phyloP scores from a whole-genome alignment of 2,113 vertebrate species.

The Eira barbara region DNA sequence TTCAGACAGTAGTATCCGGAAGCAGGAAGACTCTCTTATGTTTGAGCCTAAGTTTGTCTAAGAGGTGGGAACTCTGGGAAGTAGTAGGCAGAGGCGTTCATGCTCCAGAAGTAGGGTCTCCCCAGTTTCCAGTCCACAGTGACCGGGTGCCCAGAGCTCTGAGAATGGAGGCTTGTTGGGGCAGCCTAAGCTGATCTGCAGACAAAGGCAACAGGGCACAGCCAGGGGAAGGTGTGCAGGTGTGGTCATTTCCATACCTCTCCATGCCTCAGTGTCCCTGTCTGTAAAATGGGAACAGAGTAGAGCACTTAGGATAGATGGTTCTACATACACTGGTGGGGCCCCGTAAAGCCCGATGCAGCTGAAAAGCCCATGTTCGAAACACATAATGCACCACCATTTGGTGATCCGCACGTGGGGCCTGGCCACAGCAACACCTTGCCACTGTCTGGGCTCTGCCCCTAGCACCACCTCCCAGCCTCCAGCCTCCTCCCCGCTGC shows the following conservation, averaged over 20 bases:
- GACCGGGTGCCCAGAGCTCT: not conserved
- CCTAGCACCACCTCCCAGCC: not conserved
- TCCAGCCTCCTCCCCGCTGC: not conserved
- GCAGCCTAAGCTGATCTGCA: not conserved
- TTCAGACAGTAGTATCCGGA: not conserved
- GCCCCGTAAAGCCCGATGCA: not conserved
- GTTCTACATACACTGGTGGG: not conserved
- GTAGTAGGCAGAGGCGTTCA: not conserved
- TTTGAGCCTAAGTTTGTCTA: not conserved
- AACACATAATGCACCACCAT: fast-evolving
- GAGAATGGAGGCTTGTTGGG: not conserved
- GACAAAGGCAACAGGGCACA: not conserved
- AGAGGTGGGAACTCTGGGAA: not conserved
- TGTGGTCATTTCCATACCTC: not conserved
- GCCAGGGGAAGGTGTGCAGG: not conserved
- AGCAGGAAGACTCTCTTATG: not conserved
- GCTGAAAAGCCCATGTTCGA: not conserved
- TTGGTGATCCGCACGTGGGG: fast-evolving
- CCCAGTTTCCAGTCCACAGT: not conserved
- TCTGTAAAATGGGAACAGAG: not conserved
- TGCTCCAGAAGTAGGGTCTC: not conserved
- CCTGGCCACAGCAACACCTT: not conserved
- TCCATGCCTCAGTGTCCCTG: not conserved
- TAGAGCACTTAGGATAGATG: not conserved
- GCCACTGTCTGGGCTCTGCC: not conserved